Base-by-base conservation (phyloP, 2,797 vertebrate genomes). In the Acridotheres tristis region DNA sequence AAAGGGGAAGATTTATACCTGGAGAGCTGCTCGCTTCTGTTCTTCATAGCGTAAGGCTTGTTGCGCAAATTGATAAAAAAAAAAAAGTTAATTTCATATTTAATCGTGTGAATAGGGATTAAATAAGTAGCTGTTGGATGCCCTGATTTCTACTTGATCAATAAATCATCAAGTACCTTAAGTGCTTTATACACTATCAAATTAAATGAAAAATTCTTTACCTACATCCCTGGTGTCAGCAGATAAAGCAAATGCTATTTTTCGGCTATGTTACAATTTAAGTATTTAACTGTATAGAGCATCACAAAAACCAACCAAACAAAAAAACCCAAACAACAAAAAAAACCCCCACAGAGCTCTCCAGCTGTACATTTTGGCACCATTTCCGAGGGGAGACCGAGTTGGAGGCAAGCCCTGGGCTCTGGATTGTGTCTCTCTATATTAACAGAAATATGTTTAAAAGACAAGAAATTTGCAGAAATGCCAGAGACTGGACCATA, bases 191-290 rank as follows among this genome's bases (percentile, higher is more conserved):
- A 97, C 97, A 89, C 96, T 95, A 97, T 95, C 97, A 97, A 97
- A 98, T 97, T 97, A 98, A 98, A 98, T 98, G 97, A 97, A 98
- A 98, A 97, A 98, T 97, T 97, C 97, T 98, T 97, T 98, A 98
- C 94, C 95, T 96, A 89, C 30, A 90, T 97, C 98, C 97, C 98
- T 94, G 63, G 97, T 97, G 97, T 95, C 96, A 80, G 80, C 75
- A 96, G 97, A 97, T 96, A 97, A 97, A 96, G 89, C 95, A 97
- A 97, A 96, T 97, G 96, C 95, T 97, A 97, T 96, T 98, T 95
- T 97, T 95, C 93, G 36, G 96, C 97, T 97, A 95, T 79, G 89
- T 97, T 97, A 96, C 88, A 96, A 96, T 97, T 97, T 96, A 96
- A 86, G 72, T 93, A 86, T 96, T 96, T 97, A 97, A 96, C 87